phyloP scores from a whole-genome alignment of 2,113 vertebrate species.

The Xenopus borealis region DNA sequence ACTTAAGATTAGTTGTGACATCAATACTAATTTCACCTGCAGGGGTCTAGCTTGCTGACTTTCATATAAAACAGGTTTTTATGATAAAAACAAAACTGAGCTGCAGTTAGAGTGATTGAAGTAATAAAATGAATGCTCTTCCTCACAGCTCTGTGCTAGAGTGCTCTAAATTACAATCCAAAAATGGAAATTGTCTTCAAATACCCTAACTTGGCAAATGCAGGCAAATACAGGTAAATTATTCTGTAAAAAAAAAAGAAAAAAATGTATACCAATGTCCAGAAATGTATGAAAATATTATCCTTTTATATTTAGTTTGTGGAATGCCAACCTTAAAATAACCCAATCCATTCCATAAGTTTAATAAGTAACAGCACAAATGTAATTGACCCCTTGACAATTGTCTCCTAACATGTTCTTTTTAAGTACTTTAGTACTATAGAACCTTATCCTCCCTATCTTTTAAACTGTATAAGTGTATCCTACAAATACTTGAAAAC shows the following conservation, averaged over 20 bases:
- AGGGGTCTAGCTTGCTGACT: constrained; percentile 6
- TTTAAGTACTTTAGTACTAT: no score
- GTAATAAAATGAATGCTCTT: constrained; percentile 2
- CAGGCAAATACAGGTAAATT: background rate
- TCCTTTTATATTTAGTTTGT: no score
- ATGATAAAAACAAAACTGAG: constrained; percentile 12
- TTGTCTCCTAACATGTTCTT: no score
- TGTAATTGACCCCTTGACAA: no score
- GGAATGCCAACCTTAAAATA: no score
- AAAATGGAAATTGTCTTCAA: constrained; percentile 4
- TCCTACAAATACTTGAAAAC: no score
- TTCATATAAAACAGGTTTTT: constrained; percentile 13
- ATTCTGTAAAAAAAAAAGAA: no score
- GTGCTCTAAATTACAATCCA: background rate
- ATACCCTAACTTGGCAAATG: background rate
- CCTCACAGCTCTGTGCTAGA: background rate
- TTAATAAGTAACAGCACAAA: no score
- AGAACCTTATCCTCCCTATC: no score
- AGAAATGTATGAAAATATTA: no score
- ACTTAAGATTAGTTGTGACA: constrained; percentile 19
- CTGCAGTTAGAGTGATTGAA: background rate
- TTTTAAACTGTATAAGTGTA: no score
- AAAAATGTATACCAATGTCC: no score
- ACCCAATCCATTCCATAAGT: background rate
- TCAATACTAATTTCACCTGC: constrained; percentile 15